phyloP scores from a whole-genome alignment of 2,113 vertebrate species.

The Aphelocoma coerulescens region DNA sequence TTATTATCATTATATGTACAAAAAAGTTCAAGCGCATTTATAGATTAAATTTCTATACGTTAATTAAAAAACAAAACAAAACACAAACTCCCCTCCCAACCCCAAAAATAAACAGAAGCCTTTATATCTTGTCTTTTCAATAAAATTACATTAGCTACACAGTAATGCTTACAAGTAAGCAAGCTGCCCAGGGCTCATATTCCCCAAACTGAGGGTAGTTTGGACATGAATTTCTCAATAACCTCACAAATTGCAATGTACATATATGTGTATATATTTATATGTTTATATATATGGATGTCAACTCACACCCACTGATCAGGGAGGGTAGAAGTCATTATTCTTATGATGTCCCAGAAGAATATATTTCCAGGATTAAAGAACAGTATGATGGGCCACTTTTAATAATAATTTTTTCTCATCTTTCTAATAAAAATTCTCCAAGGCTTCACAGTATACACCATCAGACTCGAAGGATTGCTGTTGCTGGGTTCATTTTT shows the following conservation, averaged over 20 bases:
- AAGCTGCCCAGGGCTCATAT: background rate
- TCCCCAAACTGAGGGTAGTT: background rate
- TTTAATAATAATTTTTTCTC: background rate
- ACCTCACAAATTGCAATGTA: background rate
- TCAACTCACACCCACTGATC: background rate
- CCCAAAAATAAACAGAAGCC: background rate
- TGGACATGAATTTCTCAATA: background rate
- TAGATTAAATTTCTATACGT: background rate
- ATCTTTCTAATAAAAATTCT: background rate
- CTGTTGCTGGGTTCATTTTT: background rate
- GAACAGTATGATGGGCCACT: background rate
- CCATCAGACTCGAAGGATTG: fast-evolving
- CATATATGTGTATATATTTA: background rate
- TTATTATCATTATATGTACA: background rate
- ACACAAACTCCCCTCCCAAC: background rate
- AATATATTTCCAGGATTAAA: background rate
- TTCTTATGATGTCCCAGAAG: background rate
- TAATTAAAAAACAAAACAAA: background rate
- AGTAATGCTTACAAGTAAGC: background rate
- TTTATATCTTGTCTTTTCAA: background rate
- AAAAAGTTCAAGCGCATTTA: background rate
- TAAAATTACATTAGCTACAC: background rate
- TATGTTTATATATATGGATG: background rate
- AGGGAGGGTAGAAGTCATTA: background rate
- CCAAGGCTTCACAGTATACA: background rate